Evolutionary conservation across 1,140 invertebrate species (phyloP).

Genomic region (Drosophila saltans): DNA sequence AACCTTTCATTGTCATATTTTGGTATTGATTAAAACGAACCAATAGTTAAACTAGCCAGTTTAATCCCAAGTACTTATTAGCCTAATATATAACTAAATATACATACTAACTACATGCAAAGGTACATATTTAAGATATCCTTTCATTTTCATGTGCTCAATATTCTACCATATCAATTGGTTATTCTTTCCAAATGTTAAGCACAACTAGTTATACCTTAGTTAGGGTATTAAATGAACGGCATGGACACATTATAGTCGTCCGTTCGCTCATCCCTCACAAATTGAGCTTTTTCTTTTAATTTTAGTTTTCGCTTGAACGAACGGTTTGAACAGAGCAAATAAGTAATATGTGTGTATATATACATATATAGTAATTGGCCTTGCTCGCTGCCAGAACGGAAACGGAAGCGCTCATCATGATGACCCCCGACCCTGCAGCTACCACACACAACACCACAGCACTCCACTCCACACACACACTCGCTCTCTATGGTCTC

Average conservation of each 20-base stretch:
- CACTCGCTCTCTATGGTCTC: constrained; percentile 28
- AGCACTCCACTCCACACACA: constrained; percentile 42
- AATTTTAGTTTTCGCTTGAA: constrained; percentile 49
- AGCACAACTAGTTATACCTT: too few relatives aligned
- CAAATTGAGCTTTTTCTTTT: constrained; percentile 4
- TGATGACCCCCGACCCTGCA: constrained; percentile 26
- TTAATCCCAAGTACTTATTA: too few relatives aligned
- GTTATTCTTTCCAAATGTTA: too few relatives aligned
- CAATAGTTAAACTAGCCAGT: too few relatives aligned
- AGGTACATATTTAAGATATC: too few relatives aligned
- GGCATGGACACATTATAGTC: not conserved
- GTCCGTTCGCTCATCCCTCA: constrained; percentile 5
- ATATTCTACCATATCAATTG: too few relatives aligned
- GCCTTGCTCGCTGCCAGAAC: constrained; percentile 44
- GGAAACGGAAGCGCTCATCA: constrained; percentile 59
- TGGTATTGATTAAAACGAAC: too few relatives aligned
- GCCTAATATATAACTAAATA: too few relatives aligned
- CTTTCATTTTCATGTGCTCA: too few relatives aligned
- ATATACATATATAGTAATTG: constrained; percentile 41
- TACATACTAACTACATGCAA: too few relatives aligned
- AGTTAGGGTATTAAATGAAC: not conserved
- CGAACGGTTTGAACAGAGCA: constrained; percentile 52
- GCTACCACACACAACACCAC: not conserved
- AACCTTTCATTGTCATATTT: too few relatives aligned
- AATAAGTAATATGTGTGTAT: constrained; percentile 18